A percentile compares a stretch with the other conserved stretches of the same genome.
phyloP scores from a whole-genome alignment of 2,797 vertebrate species.

The Anabacerthia variegaticeps region DNA sequence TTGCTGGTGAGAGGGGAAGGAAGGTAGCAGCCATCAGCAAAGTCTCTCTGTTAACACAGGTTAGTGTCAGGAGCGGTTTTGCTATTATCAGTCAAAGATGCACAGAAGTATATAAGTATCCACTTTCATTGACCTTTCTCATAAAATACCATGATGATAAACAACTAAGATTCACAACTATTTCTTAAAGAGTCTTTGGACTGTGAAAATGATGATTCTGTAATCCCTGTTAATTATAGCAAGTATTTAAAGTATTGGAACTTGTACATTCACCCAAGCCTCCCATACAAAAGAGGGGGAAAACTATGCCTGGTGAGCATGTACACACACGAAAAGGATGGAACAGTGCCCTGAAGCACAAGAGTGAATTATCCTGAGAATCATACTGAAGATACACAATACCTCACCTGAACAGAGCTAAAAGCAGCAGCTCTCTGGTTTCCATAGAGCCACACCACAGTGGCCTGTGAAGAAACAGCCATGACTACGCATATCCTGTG shows the following conservation, averaged over 20 bases:
- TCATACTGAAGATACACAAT: accelerated
- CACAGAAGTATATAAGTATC: neutral
- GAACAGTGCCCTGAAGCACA: neutral
- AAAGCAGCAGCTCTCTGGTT: neutral
- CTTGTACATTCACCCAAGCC: neutral
- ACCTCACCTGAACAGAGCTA: neutral
- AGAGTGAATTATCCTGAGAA: neutral
- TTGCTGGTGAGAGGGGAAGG: neutral
- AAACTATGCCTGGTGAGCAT: neutral
- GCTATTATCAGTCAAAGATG: neutral
- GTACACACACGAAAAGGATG: accelerated
- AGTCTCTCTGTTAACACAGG: neutral
- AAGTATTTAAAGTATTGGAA: neutral
- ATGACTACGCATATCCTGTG: neutral
- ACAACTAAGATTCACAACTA: neutral
- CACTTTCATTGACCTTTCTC: neutral
- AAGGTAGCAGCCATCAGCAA: neutral
- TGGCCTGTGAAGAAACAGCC: neutral
- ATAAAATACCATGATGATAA: neutral
- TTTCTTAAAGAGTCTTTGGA: neutral
- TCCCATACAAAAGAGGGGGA: neutral
- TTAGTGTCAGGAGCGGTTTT: neutral
- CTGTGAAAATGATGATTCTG: neutral
- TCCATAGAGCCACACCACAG: accelerated
- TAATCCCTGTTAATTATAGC: neutral